Base-by-base conservation (phyloP, 23 tunicate genomes). In the Halocynthia aurantium region DNA sequence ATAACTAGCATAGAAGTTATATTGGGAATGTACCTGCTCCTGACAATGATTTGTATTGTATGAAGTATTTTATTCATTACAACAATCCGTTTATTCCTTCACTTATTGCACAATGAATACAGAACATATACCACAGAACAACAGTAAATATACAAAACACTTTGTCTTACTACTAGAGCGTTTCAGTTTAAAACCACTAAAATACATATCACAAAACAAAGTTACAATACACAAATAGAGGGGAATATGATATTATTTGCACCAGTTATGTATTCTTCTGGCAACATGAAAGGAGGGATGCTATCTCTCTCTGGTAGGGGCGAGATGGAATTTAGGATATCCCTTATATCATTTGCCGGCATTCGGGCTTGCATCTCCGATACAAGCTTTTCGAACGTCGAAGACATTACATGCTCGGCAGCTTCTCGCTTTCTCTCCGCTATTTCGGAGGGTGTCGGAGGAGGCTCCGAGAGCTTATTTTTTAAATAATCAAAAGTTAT, bases 371-470 rank as follows among this genome's bases (percentile, higher is more conserved):
- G 84, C 90, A 86, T 80, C 82, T 92, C 98, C 44, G 98, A 80
- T 19, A 85, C 62, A 67, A 92, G 53, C 82, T 92, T 91, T 68
- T 92, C 98, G 76, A 92, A 92, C 7, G 92, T 83, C n/a, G 76
- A 85, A 19, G 80, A 73, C 70, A 52, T 78, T 61, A 86, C 62
- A 57, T 82, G 98, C 8, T 92, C 82, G 5, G 88, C 88, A 6
- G 73, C 80, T 53, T 86, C 82, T 51, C 58, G 52, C 2, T 84
- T 83, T 18, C 55, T 77, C 31, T 49, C 84, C 53, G 50, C 62
- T 8, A 57, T 15, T 17, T 80, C 53, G 20, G 52, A 19, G 76
- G 51, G 44, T 53, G 73, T 20, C 15, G 80, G 74, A 0, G 87
- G 81, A 6, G 96, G 88, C 52, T 80, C 86, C 21, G 61, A 71